A percentile compares a stretch with the other conserved stretches of the same genome.
Conservation (phyloP, 2,888 invertebrate genomes). For the Hesperia comma region DNA sequence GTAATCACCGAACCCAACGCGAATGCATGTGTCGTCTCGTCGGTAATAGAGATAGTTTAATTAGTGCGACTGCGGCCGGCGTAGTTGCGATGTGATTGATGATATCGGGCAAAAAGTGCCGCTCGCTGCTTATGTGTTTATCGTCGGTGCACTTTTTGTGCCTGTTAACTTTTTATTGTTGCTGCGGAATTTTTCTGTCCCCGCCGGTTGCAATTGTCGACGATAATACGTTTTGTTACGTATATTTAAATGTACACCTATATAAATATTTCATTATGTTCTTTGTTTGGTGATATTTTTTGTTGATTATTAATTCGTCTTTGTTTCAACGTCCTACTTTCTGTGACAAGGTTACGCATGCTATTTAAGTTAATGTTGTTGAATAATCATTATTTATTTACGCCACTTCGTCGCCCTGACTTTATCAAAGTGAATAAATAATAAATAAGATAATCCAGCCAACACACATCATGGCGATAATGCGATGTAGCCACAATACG, state of each 20-base stretch:
- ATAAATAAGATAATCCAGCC: neutral
- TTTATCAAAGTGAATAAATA: neutral
- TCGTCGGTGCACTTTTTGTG: constrained; percentile 15
- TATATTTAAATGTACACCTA: too few species aligned
- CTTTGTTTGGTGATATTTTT: neutral
- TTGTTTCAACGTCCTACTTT: constrained; percentile 1
- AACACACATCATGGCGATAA: neutral
- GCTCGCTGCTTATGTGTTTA: constrained; percentile 11
- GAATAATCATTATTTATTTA: neutral
- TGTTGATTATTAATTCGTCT: neutral
- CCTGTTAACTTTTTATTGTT: constrained; percentile 29
- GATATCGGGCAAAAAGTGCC: constrained; percentile 31
- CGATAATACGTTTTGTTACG: neutral
- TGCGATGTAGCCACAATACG: constrained; percentile 5
- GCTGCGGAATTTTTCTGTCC: constrained; percentile 11
- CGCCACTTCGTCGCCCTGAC: neutral
- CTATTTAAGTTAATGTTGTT: neutral
- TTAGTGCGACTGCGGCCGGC: constrained; percentile 30
- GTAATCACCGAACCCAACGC: constrained; percentile 38
- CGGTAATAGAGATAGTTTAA: constrained; percentile 39
- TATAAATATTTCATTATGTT: too few species aligned
- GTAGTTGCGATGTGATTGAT: constrained; percentile 32
- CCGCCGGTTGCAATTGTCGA: neutral
- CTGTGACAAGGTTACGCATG: neutral
- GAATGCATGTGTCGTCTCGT: constrained; percentile 43